Evolutionary conservation across 1,140 invertebrate genomes (phyloP), one percentile per base, ranked within the genome.

Genomic region (Aphidius ervi): DNA sequence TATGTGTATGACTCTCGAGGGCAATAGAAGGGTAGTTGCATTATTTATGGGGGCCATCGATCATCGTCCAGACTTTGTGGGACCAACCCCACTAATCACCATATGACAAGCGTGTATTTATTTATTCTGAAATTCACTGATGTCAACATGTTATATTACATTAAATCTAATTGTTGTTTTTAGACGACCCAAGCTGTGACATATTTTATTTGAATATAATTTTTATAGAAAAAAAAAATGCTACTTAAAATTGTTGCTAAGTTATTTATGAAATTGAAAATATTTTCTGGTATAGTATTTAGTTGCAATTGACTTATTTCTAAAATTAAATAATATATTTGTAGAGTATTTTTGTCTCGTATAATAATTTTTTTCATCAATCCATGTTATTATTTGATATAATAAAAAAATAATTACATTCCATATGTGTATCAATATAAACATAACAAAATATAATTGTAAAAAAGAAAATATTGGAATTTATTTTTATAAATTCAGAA

Each of bases 41-140:
- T 79, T 78, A 77, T 79, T 79, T 79, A 79, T 79, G 72, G 68
- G 68, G 64, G 61, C 68, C 73, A 78, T 78, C 76, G 75, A 78
- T 79, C 77, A 77, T 78, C 74, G 74, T 76, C 2, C 39, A 10
- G 9, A 37, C 52, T 40, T 54, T 54, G 39, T 54, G 65, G 66
- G 70, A 68, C 70, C 70, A 72, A 69, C 71, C 71, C 74, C 67
- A 71, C 71, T 78, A 79, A 79, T 79, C 76, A 73, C 75, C 73
- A 72, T 75, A 77, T 74, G 77, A 77, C 76, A 79, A 73, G 70
- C 74, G 40, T 54, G 52, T 16, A 16, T 16, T 10, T 42, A 54
- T 54, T 54, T 42, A 54, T 31, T 54, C 42, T 42, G 42, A 54
- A 54, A 54, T 54, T 54, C 5, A 16, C 39, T 31, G 39, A 20